Conservation (phyloP, 2,888 invertebrate species). For the Leptinotarsa haldemani region DNA sequence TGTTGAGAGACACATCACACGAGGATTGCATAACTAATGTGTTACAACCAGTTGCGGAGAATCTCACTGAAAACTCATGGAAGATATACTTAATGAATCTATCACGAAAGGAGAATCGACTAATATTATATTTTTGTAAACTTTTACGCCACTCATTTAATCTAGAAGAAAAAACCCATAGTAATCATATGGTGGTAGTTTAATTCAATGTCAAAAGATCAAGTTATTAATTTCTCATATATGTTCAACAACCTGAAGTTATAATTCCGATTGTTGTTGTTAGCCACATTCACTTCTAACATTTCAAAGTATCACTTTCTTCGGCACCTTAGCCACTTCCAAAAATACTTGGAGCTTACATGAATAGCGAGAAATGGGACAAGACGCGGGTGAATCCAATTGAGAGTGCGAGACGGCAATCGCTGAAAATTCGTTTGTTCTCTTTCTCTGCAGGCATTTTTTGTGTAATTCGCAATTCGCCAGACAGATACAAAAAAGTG, state of each 20-base stretch:
- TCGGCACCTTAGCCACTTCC: constrained; percentile 2
- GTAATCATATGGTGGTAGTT: too few relatives aligned
- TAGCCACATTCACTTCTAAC: neutral
- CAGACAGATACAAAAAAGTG: neutral
- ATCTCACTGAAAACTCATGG: too few relatives aligned
- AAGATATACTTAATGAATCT: too few relatives aligned
- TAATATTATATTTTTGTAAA: too few relatives aligned
- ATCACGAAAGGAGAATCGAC: too few relatives aligned
- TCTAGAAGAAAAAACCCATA: too few relatives aligned
- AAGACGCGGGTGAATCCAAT: constrained; percentile 1
- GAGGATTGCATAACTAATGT: too few relatives aligned
- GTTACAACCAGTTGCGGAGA: too few relatives aligned
- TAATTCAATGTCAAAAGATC: too few relatives aligned
- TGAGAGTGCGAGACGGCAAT: neutral
- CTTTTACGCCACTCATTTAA: too few relatives aligned
- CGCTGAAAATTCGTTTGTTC: constrained; percentile 4
- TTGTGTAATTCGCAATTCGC: constrained; percentile 1
- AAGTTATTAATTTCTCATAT: too few relatives aligned
- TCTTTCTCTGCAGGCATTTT: constrained; percentile 15
- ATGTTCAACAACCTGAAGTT: neutral
- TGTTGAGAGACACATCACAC: too few relatives aligned
- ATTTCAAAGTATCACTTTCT: neutral
- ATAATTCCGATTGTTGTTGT: neutral
- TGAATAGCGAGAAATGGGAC: constrained; percentile 3
- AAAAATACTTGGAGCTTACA: neutral